Conservation (phyloP, 2,797 vertebrate species). For the Coregonus sp. region DNA sequence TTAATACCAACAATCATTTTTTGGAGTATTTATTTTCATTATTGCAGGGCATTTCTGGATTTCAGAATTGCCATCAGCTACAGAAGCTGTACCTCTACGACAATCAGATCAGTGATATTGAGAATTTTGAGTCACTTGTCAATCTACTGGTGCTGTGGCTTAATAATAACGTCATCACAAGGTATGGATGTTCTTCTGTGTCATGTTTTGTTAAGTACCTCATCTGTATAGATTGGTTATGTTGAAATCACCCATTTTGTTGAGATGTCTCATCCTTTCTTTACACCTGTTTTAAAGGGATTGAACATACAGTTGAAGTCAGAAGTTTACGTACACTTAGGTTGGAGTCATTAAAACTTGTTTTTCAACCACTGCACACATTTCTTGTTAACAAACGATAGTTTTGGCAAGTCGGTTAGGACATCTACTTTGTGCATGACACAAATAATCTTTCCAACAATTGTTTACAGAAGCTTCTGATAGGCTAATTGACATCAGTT, state of each 20-base stretch:
- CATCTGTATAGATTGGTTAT: slow-evolving; percentile 21
- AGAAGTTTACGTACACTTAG: too few relatives aligned
- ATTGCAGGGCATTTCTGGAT: background rate
- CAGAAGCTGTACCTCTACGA: slow-evolving; percentile 83
- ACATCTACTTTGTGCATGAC: too few relatives aligned
- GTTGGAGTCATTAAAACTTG: too few relatives aligned
- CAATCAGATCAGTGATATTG: slow-evolving; percentile 79
- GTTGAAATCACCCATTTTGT: slow-evolving; percentile 4
- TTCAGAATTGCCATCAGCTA: slow-evolving; percentile 72
- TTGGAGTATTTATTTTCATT: background rate
- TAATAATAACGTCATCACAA: slow-evolving; percentile 82
- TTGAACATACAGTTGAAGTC: slow-evolving; percentile 51
- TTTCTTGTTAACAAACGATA: too few relatives aligned
- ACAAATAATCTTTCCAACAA: too few relatives aligned
- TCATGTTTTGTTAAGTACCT: background rate
- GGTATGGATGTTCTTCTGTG: slow-evolving; percentile 54
- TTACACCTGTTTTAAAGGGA: slow-evolving; percentile 56
- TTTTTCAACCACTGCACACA: too few relatives aligned
- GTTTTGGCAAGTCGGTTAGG: too few relatives aligned
- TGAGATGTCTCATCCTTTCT: background rate
- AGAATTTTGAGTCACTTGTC: slow-evolving; percentile 73
- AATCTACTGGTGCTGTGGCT: slow-evolving; percentile 79
- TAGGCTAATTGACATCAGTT: too few relatives aligned
- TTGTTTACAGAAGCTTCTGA: too few relatives aligned
- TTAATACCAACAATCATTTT: background rate